Percentiles rank a stretch among this genome's conserved stretches.
These are phyloP conservation scores for Odontomyia ornata DNA, from an alignment of 2,888 invertebrate species.

Conservation along the genomic window DNA sequence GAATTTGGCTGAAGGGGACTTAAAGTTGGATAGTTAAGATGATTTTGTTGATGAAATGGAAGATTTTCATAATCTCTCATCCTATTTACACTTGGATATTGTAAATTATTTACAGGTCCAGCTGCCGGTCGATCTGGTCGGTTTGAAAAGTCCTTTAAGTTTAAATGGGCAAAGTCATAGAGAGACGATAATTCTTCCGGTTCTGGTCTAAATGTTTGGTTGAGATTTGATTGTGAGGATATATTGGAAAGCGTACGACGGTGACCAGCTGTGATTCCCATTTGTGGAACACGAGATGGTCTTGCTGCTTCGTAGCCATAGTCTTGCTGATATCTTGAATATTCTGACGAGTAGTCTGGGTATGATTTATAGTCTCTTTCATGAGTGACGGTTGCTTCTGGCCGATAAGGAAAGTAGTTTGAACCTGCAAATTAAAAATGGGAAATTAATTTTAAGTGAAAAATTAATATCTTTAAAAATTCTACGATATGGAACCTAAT, in stretches of 20 bases:
- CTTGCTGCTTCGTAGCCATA: conserved; percentile 58
- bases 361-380: conserved; percentile 64
- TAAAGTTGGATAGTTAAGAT: conserved; percentile 36
- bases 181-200: conserved; percentile 65
- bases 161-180: conserved; percentile 59
- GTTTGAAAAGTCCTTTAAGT: conserved; percentile 46
- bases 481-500: no score
- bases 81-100: conserved; percentile 52
- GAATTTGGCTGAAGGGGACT: neutral
- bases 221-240: conserved; percentile 69
- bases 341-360: conserved; percentile 63
- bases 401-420: conserved; percentile 63
- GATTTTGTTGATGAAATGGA: conserved; percentile 52
- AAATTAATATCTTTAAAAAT: neutral
- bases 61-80: conserved; percentile 59
- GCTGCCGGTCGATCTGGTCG: neutral
- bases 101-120: conserved; percentile 15
- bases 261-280: conserved; percentile 67
- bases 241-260: conserved; percentile 82
- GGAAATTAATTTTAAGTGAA: neutral
- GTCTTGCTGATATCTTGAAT: conserved; percentile 56
- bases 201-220: conserved; percentile 71
- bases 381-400: conserved; percentile 60
- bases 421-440: conserved; percentile 56
- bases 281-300: conserved; percentile 61